Conservation (phyloP, 2,113 vertebrate species). For the Prinia subflava region DNA sequence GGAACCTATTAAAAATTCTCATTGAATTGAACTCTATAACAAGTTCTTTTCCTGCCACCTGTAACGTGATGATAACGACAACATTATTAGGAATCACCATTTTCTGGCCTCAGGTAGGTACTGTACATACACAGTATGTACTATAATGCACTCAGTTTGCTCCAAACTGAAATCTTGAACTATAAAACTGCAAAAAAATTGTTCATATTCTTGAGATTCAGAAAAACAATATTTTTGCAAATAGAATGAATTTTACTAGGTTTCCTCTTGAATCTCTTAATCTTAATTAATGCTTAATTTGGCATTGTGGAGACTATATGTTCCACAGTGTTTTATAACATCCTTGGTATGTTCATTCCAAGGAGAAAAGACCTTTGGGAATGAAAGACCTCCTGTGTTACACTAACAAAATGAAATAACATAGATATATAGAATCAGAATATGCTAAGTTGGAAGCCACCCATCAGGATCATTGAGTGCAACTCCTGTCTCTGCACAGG, state of each 20-base stretch:
- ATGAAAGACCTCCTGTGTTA: not conserved
- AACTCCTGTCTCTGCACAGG: accelerated
- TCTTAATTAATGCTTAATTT: not conserved
- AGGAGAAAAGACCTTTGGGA: not conserved
- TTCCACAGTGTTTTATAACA: not conserved
- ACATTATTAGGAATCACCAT: not conserved
- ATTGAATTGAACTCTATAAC: not conserved
- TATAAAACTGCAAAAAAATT: not conserved
- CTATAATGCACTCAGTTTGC: accelerated
- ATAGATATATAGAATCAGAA: not conserved
- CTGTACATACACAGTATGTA: not conserved
- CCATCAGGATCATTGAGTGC: not conserved
- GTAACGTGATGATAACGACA: not conserved
- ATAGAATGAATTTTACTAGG: not conserved
- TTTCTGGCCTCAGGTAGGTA: not conserved
- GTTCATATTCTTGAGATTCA: not conserved
- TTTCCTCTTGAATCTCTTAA: not conserved
- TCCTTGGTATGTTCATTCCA: not conserved
- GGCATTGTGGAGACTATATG: not conserved
- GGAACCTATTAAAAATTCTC: not conserved
- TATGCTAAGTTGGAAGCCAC: not conserved
- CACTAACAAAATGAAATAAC: not conserved
- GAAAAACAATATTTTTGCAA: not conserved
- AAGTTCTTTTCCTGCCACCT: not conserved
- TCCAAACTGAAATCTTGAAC: not conserved